Evolutionary conservation across 1,140 invertebrate genomes (phyloP).

Genomic region (Bombus huntii): DNA sequence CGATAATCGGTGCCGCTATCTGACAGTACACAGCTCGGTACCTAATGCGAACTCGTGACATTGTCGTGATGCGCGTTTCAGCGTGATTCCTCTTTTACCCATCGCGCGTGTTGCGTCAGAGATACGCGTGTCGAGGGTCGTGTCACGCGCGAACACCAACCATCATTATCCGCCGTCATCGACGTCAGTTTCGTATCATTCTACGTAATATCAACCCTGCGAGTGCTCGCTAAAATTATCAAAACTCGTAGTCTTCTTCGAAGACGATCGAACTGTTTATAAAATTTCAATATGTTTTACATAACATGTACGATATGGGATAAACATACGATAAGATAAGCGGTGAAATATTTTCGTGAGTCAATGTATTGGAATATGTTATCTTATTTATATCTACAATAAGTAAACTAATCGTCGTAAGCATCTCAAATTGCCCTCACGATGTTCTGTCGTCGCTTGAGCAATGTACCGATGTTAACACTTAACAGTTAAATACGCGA

Average conservation of each 20-base stretch:
- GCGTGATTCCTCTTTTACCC: conserved; percentile 25
- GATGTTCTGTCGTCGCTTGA: neutral
- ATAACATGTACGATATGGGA: too few relatives aligned
- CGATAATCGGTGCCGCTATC: conserved; percentile 29
- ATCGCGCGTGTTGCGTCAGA: conserved; percentile 5
- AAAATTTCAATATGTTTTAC: too few relatives aligned
- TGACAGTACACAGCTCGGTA: neutral
- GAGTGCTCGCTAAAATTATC: neutral
- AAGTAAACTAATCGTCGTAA: neutral
- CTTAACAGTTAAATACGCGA: neutral
- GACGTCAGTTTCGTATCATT: neutral
- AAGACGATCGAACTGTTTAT: too few relatives aligned
- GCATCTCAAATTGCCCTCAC: neutral
- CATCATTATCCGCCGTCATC: neutral
- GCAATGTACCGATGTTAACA: neutral
- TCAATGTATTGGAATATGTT: too few relatives aligned
- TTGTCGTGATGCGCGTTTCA: neutral
- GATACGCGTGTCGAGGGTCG: neutral
- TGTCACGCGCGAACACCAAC: conserved; percentile 8
- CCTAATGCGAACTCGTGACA: conserved; percentile 30
- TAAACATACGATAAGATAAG: too few relatives aligned
- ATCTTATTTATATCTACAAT: too few relatives aligned
- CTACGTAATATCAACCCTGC: neutral
- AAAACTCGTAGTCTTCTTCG: neutral
- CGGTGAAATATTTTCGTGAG: too few relatives aligned